Base-by-base conservation (phyloP, 2,113 vertebrate species). In the Fukomys damarensis region DNA sequence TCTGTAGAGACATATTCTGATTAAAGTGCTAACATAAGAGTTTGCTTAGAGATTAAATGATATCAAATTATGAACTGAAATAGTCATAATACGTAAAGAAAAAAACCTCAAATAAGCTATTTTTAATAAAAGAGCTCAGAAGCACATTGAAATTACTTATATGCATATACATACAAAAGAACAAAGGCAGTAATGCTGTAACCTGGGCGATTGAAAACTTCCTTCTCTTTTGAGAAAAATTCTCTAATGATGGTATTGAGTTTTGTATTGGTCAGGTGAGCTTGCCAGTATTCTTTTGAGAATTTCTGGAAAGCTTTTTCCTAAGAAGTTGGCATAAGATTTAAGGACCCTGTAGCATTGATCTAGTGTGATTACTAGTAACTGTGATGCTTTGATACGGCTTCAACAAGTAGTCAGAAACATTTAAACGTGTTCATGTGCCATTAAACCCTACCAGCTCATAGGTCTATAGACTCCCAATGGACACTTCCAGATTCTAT, bases 1-100 rank as follows among this genome's bases (percentile, higher is more conserved):
- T 95, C 91, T 93, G 80, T 89, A n/a, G 92, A 97, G 86, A 97
- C 56, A 79, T 88, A 93, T 96, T 95, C 80, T 97, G 93, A 97
- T 95, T 96, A 90, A 97, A 95, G 70, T 13, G 11, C 83, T 92
- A 87, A 90, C 2, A 0, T 95, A 93, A 94, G 90, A 94, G 49
- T 41, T 97, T 12, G 26, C 79, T 97, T 93, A 89, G 89, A 97
- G 86, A 94, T 90, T 91, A 92, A 79, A 84, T 63, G 93, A 95
- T 93, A 32, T 82, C 77, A 94, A 96, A 95, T 95, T 84, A 86
- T 92, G 76, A 95, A 94, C 22, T n/a, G 49, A 96, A 96, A 88
- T 93, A 84, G 54, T 96, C 89, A 93, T 93, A 93, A 77, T 87
- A 96, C 95, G 66, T 93, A 72, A 93, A 91, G n/a, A 56, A 88